These are phyloP conservation scores for Subanguina moxae DNA, from an alignment of 1,140 invertebrate genomes.

Conservation along the genomic window DNA sequence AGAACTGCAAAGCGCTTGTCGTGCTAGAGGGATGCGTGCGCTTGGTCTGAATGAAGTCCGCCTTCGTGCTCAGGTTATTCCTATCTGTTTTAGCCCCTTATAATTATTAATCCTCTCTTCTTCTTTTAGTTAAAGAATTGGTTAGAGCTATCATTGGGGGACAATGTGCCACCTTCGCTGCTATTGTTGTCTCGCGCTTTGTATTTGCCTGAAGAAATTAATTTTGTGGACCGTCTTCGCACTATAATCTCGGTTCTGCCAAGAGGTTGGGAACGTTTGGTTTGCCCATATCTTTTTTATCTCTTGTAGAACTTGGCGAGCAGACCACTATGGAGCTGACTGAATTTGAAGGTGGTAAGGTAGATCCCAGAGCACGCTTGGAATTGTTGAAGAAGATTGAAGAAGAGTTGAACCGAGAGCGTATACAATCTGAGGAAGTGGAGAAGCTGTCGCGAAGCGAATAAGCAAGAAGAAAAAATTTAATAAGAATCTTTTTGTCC, in stretches of 20 bases:
- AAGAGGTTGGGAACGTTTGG: conserved; percentile 13
- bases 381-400: conserved; percentile 51
- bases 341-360: conserved; percentile 53
- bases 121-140: conserved; percentile 73
- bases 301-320: conserved; percentile 47
- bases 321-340: conserved; percentile 53
- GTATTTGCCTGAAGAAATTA: conserved; percentile 56
- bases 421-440: conserved; percentile 11
- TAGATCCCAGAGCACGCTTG: conserved; percentile 55
- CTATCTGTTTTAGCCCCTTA: not conserved
- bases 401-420: conserved; percentile 42
- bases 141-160: conserved; percentile 88
- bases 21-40: conserved; percentile 90
- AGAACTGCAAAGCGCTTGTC: conserved; percentile 87
- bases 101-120: conserved; percentile 7
- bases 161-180: conserved; percentile 88
- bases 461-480: too few species aligned
- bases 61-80: conserved; percentile 71
- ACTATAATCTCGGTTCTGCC: conserved; percentile 48
- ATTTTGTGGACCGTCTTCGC: conserved; percentile 52
- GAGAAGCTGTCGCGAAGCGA: too few species aligned
- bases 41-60: conserved; percentile 85
- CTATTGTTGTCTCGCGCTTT: conserved; percentile 84
- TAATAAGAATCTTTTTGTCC: too few species aligned
- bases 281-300: too few species aligned